These are phyloP conservation scores for Indicator maculatus DNA, from an alignment of 2,113 vertebrate species.

Conservation along the genomic window DNA sequence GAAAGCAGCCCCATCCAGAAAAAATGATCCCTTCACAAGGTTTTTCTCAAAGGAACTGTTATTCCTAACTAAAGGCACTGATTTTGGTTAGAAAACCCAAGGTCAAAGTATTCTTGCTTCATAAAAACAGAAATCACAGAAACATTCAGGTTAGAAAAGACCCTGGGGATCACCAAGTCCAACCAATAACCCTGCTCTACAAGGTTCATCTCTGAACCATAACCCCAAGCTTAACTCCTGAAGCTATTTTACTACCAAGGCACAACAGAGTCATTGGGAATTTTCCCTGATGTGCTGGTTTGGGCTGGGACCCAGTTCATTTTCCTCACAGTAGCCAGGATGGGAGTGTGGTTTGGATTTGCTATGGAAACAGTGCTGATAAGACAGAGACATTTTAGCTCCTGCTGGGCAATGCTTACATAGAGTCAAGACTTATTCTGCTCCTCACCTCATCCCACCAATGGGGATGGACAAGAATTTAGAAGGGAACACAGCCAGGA, in stretches of 20 bases:
- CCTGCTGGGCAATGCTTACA: not conserved
- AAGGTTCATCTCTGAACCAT: too few species aligned
- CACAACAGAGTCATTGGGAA: not conserved
- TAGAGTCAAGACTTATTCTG: not conserved
- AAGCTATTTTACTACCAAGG: not conserved
- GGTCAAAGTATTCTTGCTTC: not conserved
- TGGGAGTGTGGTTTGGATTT: not conserved
- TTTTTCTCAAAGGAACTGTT: not conserved
- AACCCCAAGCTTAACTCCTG: not conserved
- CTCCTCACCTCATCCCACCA: not conserved
- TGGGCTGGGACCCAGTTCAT: not conserved
- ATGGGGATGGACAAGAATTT: not conserved
- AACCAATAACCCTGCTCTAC: too few species aligned
- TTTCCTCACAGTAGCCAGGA: not conserved
- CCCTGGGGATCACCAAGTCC: too few species aligned
- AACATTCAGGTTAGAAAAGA: too few species aligned
- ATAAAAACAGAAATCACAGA: too few species aligned
- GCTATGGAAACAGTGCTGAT: not conserved
- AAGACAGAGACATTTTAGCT: not conserved
- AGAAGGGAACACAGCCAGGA: not conserved
- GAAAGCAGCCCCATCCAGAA: not conserved
- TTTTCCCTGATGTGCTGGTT: not conserved
- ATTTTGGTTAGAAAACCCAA: not conserved
- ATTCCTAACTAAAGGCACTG: not conserved
- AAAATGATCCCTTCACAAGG: not conserved